Conservation (phyloP, 2,888 invertebrate genomes). For the Eumerus sabulonum region DNA sequence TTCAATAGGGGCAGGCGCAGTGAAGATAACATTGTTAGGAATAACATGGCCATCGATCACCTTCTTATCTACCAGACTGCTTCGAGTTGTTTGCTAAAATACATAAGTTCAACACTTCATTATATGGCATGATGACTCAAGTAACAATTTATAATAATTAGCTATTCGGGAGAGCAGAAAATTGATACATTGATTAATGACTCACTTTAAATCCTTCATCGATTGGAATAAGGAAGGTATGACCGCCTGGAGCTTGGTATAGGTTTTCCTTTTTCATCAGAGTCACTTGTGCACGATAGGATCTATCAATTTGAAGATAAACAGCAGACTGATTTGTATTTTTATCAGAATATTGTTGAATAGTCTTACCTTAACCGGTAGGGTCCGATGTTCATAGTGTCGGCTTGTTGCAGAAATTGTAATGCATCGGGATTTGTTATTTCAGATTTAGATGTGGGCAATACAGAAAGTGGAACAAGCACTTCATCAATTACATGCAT, state of each 20-base stretch:
- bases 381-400: constrained; percentile 86
- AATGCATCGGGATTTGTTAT: constrained; percentile 90
- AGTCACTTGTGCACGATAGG: constrained; percentile 87
- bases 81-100: constrained; percentile 83
- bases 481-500: constrained; percentile 94
- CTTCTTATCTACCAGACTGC: constrained; percentile 88
- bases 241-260: constrained; percentile 87
- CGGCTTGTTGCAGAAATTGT: constrained; percentile 88
- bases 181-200: not conserved
- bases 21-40: constrained; percentile 91
- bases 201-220: constrained; percentile 93
- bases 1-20: constrained; percentile 87
- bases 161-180: too few species aligned
- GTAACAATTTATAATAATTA: too few species aligned
- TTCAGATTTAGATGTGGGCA: constrained; percentile 81
- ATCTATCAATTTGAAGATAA: constrained; percentile 80
- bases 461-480: constrained; percentile 86
- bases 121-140: too few species aligned
- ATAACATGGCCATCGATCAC: constrained; percentile 95
- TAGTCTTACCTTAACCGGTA: constrained; percentile 85
- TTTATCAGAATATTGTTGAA: too few species aligned
- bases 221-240: constrained; percentile 94
- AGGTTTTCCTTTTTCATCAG: constrained; percentile 86
- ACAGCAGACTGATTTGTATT: not conserved
- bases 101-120: not conserved